phyloP scores from a whole-genome alignment of 2,797 vertebrate genomes.

The Spea hammondii region DNA sequence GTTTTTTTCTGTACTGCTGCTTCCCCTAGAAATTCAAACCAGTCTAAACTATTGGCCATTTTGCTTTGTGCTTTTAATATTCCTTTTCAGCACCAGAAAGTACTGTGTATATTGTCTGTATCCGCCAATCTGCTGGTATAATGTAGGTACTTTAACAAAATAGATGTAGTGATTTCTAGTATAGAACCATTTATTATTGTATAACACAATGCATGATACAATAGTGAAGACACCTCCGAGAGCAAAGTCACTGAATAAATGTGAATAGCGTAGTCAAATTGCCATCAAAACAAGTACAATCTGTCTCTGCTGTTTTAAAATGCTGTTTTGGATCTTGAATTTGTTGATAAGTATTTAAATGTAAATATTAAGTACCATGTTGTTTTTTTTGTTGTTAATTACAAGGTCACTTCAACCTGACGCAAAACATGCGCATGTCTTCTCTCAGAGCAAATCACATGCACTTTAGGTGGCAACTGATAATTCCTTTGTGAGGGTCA shows the following conservation, averaged over 20 bases:
- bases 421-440: too few species aligned
- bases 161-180: constrained; percentile 9
- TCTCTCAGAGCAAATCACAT: too few species aligned
- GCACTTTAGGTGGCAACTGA: too few species aligned
- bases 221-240: constrained; percentile 3
- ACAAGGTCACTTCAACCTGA: too few species aligned
- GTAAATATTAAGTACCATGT: too few species aligned
- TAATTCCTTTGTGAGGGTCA: too few species aligned
- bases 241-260: constrained; percentile 16
- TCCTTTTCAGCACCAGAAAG: constrained; percentile 50
- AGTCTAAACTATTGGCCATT: constrained; percentile 1
- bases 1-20: constrained; percentile 22
- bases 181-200: not conserved
- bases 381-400: too few species aligned
- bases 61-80: constrained; percentile 51
- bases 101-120: constrained; percentile 12
- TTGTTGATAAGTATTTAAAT: not conserved
- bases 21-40: constrained; percentile 42
- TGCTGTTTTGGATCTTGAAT: constrained; percentile 6
- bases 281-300: constrained; percentile 23
- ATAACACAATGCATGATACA: constrained; percentile 20
- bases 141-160: constrained; percentile 10
- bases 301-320: constrained; percentile 8
- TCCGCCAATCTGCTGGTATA: constrained; percentile 16
- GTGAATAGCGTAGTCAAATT: constrained; percentile 20